Conservation (phyloP, 2,797 vertebrate genomes). For the Crocodylus rhombifer region DNA sequence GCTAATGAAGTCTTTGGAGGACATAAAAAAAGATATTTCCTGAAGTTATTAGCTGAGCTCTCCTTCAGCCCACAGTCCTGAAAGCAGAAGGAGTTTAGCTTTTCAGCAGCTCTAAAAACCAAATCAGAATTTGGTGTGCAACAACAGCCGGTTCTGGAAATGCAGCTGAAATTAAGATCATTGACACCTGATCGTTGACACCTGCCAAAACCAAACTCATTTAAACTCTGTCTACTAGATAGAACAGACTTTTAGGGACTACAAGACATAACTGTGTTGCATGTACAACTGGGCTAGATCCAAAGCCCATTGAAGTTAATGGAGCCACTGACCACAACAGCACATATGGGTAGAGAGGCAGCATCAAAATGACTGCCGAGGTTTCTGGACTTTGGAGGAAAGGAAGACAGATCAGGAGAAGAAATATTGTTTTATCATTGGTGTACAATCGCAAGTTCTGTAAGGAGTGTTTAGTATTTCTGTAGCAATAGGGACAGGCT, state of each 20-base stretch:
- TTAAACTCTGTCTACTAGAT: background rate
- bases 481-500: background rate
- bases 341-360: background rate
- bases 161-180: background rate
- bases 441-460: background rate
- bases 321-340: background rate
- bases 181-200: too few relatives aligned
- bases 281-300: background rate
- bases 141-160: background rate
- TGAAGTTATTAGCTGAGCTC: background rate
- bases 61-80: background rate
- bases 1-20: fast-evolving
- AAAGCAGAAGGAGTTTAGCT: background rate
- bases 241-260: background rate
- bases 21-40: background rate
- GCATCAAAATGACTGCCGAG: background rate
- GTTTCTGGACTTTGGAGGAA: background rate
- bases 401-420: background rate
- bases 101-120: background rate
- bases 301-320: background rate
- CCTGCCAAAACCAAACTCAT: background rate
- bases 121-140: background rate
- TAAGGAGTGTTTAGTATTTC: background rate
- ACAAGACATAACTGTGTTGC: too few relatives aligned
- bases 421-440: background rate